Percentiles rank a stretch among this genome's conserved stretches.
phyloP scores from a whole-genome alignment of 2,113 vertebrate genomes.

The Xenopus borealis region DNA sequence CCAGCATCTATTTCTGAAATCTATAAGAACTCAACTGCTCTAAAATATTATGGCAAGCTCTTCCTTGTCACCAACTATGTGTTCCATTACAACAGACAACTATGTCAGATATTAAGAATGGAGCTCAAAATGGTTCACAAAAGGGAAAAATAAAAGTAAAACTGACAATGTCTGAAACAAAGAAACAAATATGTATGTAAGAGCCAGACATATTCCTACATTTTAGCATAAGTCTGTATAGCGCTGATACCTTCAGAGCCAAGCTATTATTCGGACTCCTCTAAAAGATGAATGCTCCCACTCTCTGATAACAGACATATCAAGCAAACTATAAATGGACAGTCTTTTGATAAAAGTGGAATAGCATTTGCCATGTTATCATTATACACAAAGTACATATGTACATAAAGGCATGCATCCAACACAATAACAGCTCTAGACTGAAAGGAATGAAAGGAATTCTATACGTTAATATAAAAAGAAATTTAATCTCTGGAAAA shows the following conservation, averaged over 20 bases:
- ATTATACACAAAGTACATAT: too few relatives aligned
- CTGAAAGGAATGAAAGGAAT: too few relatives aligned
- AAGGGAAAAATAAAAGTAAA: conserved; percentile 49
- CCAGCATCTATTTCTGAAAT: conserved; percentile 50
- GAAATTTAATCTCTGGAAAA: too few relatives aligned
- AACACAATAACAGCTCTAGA: too few relatives aligned
- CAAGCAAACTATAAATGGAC: conserved; percentile 58
- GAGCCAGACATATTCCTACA: conserved; percentile 52
- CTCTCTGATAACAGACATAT: conserved; percentile 59
- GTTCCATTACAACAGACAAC: conserved; percentile 55
- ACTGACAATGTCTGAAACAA: conserved; percentile 58
- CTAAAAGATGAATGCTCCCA: conserved; percentile 64
- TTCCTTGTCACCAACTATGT: conserved; percentile 48
- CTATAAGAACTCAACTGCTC: conserved; percentile 47
- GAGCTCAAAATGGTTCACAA: conserved; percentile 38
- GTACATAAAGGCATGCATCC: too few relatives aligned
- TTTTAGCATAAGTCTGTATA: conserved; percentile 60
- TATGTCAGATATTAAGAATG: conserved; percentile 45
- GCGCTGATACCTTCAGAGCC: conserved; percentile 50
- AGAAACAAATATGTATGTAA: conserved; percentile 5
- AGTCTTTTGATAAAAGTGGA: conserved; percentile 64
- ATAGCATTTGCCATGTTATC: conserved; percentile 34
- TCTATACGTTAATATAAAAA: too few relatives aligned
- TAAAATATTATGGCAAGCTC: conserved; percentile 29
- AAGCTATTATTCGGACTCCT: conserved; percentile 51